These are phyloP conservation scores for Ashinkailepas kermadecensis DNA, from an alignment of 2,888 invertebrate genomes.

Conservation along the genomic window DNA sequence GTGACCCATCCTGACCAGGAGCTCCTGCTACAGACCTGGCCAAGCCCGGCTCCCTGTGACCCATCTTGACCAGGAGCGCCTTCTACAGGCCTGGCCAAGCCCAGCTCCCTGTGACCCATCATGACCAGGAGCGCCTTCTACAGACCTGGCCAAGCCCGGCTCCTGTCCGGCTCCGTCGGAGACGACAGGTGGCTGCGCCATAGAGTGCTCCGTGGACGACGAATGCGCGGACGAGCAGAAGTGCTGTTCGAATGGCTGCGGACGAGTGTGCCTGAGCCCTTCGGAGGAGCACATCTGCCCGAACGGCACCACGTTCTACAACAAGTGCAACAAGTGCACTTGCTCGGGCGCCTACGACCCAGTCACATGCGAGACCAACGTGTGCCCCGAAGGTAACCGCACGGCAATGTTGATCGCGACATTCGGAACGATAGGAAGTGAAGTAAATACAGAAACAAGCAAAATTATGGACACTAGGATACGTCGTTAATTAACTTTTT, in stretches of 20 bases:
- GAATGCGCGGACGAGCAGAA: background rate
- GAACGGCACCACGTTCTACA: constrained; percentile 17
- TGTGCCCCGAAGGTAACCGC: background rate
- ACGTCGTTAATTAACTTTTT: no score
- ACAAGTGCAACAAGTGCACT: constrained; percentile 21
- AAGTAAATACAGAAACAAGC: no score
- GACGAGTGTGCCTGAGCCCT: background rate
- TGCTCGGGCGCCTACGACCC: background rate
- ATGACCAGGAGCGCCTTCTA: background rate
- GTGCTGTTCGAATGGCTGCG: constrained; percentile 22
- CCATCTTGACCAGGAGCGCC: no score
- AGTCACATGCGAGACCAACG: background rate
- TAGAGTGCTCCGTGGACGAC: background rate
- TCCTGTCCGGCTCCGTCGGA: background rate
- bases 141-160: constrained; percentile 11
- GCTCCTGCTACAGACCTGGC: no score
- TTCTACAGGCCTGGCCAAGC: no score
- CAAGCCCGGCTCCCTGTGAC: background rate
- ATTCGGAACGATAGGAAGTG: no score
- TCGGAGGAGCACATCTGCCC: background rate
- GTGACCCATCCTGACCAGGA: no score
- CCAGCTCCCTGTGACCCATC: no score
- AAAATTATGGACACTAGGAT: no score
- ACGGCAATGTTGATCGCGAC: no score
- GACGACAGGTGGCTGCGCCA: background rate